phyloP scores from a whole-genome alignment of 2,797 vertebrate species.

The Apodemus agrarius region DNA sequence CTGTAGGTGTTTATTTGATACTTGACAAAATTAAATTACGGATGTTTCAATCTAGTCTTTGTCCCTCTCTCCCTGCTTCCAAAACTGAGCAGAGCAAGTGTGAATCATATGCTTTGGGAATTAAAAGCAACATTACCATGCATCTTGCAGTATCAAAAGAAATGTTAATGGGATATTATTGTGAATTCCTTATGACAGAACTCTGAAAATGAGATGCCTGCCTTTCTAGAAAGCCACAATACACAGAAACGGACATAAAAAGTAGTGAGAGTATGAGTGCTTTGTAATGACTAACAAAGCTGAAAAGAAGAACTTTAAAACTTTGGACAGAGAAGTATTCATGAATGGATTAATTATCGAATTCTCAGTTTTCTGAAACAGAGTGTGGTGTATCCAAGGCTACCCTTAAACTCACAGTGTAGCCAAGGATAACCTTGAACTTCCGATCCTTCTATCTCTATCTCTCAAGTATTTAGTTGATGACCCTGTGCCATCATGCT shows the following conservation, averaged over 20 bases:
- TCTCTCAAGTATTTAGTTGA: not conserved
- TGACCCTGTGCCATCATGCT: not conserved
- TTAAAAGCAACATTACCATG: not conserved
- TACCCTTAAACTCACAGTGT: not conserved
- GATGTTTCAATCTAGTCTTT: constrained; percentile 2
- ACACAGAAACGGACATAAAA: not conserved
- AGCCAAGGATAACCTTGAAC: not conserved
- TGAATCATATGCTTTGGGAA: not conserved
- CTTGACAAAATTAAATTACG: not conserved
- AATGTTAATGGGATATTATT: not conserved
- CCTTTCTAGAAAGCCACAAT: not conserved
- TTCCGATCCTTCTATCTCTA: not conserved
- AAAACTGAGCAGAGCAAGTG: not conserved
- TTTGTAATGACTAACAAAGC: not conserved
- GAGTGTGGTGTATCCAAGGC: not conserved
- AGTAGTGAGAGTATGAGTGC: not conserved
- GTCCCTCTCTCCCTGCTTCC: not conserved
- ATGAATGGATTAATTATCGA: not conserved
- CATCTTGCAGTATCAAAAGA: not conserved
- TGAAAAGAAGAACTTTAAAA: constrained; percentile 32
- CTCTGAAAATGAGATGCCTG: constrained; percentile 15
- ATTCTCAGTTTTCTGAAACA: not conserved
- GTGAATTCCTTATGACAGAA: not conserved
- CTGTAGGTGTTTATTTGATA: not conserved
- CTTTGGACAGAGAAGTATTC: not conserved